Base-by-base conservation (phyloP, 2,797 vertebrate genomes). In the Acanthurus leucopareius region DNA sequence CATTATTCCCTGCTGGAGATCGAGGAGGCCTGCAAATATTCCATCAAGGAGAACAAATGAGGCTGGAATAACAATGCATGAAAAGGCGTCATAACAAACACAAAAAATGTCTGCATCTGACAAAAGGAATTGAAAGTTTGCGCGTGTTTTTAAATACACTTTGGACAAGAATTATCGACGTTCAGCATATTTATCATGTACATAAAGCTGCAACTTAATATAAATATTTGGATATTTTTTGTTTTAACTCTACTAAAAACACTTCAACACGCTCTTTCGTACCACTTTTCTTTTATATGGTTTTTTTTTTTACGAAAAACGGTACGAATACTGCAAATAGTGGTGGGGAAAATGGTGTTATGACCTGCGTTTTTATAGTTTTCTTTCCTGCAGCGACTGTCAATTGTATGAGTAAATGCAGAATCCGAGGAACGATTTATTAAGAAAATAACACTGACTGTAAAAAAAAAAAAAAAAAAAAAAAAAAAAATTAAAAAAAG, bases 1-100 rank as follows among this genome's bases (percentile, higher is more conserved):
- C 93, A 90, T 93, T 94, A 87, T 94, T 93, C 90, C 80, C 90
- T 74, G 83, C 80, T 67, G 86, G 71, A 89, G 85, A 90, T 78
- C 84, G 83, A 79, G 74, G 81, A 87, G 87, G 88, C 80, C 86
- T 90, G 76, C 57, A 82, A 70, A 86, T 74, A 88, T 87, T 75
- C 85, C 82, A 92, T 73, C 87, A 83, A 73, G 68, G 73, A 48
- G 58, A 89, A 61, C n/a, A 49, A 73, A 56, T 49, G 60, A 65
- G 63, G 54, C 64, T 53, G 69, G 28, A 68, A 71, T 60, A 58
- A 60, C 63, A 78, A 77, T 63, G 69, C 45, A 67, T 32, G 59
- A 77, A 42, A 59, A 48, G 10, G 59, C 48, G 45, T 70, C 40
- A 40, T 9, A 63, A 15, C 47, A 49, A 74, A 72, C 51, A 35